Conservation (phyloP, 1,140 invertebrate species). For the Hyles vespertilio region DNA sequence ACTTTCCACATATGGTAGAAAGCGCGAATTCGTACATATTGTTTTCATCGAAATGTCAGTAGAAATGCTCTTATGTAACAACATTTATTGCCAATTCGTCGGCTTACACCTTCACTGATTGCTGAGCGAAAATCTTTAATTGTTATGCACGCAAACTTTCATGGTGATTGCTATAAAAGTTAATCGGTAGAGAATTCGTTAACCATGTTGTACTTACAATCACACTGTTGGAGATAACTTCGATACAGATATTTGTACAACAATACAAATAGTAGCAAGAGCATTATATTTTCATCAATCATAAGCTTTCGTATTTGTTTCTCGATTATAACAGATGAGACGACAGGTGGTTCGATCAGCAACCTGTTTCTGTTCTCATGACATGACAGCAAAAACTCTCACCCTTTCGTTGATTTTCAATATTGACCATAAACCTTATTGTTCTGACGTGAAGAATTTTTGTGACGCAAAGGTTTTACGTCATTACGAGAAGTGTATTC, state of each 20-base stretch:
- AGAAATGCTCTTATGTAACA: not conserved
- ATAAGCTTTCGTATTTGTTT: no score
- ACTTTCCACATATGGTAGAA: no score
- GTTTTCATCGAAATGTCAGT: not conserved
- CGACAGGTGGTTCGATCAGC: slow-evolving; percentile 35
- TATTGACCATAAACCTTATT: not conserved
- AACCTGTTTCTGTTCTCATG: slow-evolving; percentile 36
- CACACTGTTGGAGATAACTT: not conserved
- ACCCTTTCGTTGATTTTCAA: slow-evolving; percentile 25
- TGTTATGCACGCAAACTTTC: slow-evolving; percentile 3
- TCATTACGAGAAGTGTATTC: not conserved
- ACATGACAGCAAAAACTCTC: slow-evolving; percentile 45
- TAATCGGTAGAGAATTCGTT: not conserved
- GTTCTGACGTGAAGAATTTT: no score
- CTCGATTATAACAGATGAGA: slow-evolving; percentile 17
- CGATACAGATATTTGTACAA: not conserved
- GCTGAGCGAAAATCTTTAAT: slow-evolving; percentile 6
- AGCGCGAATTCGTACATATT: no score
- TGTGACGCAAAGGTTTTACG: no score
- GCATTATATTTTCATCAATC: not conserved
- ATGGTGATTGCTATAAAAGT: not conserved
- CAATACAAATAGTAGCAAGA: not conserved
- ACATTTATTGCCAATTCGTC: slow-evolving; percentile 11
- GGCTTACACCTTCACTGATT: slow-evolving; percentile 1
- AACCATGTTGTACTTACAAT: not conserved